Evolutionary conservation across 2,888 invertebrate species (phyloP), one percentile per base, ranked within the genome.

Genomic region (Agrilus cyanescens): DNA sequence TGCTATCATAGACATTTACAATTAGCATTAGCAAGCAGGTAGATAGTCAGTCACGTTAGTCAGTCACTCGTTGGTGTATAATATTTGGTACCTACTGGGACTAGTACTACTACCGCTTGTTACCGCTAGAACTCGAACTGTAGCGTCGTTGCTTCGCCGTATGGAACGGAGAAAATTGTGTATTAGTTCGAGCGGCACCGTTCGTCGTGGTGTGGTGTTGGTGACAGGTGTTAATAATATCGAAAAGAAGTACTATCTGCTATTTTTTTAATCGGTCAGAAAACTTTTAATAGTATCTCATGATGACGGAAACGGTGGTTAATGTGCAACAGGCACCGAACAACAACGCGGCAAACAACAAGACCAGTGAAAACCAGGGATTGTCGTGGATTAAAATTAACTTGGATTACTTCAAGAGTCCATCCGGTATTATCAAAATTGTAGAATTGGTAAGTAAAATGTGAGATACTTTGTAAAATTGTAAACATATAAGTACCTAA

Each of bases 241-340:
- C 15, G 12, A 37, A 13, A 20, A 37, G 29, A 37, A 25, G 20
- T 33, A 40, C 45, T n/a, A n/a, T n/a, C 42, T 38, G 44, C 34
- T 38, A 33, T 25, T 46, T 38, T 36, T 35, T 43, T 38, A 7
- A 20, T 20, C 20, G 20, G 25, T 20, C 13, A 37, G 18, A 13
- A 30, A 40, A 36, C 29, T 42, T 35, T 45, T 42, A 32, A 41
- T 46, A 40, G 38, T 41, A 36, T 38, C 49, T 46, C 50, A 85
- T 82, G 81, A 85, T 85, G 79, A 82, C 85, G 65, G 85, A 85
- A 74, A 85, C 85, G 59, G 85, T 84, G 60, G 82, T 85, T 58
- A 85, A 79, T 58, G 80, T 85, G 66, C 82, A 83, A 62, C 79
- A 79, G 63, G 68, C 80, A 70, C 70, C 79, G 69, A 64, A 64